Base-by-base conservation (phyloP, 2,797 vertebrate genomes). In the Catostomus latipinnis region DNA sequence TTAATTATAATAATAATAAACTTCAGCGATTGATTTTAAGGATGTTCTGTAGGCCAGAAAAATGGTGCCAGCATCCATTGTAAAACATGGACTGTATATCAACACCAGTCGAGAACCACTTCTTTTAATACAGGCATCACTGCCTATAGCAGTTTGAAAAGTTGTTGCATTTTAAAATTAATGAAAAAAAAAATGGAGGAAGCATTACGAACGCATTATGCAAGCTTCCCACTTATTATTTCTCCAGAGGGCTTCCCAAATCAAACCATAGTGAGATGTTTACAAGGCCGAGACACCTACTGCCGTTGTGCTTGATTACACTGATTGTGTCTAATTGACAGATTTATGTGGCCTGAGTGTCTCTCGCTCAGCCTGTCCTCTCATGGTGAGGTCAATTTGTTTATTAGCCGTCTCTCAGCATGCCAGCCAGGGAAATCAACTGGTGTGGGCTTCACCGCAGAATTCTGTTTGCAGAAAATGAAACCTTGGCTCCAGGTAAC, bases 291-390 rank as follows among this genome's bases (percentile, higher is more conserved):
- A 43, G 67, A 46, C 57, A 74, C 62, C 69, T 80, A 60, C 53
- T 14, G 60, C 48, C 71, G 70, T 68, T 74, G 65, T 71, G 81
- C 78, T 67, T 83, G 74, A 78, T 85, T 85, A 57, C 60, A 65
- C 77, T 73, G 79, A 71, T 73, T 58, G 78, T 49, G 68, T 75
- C 45, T 82, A 72, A 86, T 86, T 81, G 67, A 70, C 56, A 82
- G 76, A 83, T 86, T 83, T 77, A 71, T 79, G 71, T 76, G 76
- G 65, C 56, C 8, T 52, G 76, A 82, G 76, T 62, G 67, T 78
- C 61, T 46, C 65, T 76, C 46, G 57, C 54, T 68, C 67, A 52
- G 49, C 62, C 61, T 46, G 71, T 65, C 73, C 68, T 71, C 67
- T 80, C 56, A 6, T 63, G n/a, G 22, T 58, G 57, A 63, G 76